phyloP scores from a whole-genome alignment of 2,797 vertebrate genomes.

The Spondyliosoma cantharus region DNA sequence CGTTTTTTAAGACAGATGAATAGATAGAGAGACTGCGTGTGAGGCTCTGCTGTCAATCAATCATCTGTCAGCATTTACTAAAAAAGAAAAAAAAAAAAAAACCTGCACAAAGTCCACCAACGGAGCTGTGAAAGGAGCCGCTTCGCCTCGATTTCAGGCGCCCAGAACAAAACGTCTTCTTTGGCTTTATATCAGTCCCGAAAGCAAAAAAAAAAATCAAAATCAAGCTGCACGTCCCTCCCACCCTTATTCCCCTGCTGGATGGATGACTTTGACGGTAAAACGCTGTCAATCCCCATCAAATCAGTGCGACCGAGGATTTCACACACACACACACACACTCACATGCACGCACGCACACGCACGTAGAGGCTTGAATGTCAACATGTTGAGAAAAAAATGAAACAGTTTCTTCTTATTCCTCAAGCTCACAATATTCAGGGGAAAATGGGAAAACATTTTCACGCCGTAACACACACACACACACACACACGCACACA shows the following conservation, averaged over 20 bases:
- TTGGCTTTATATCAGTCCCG: slow-evolving; percentile 42
- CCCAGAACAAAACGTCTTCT: slow-evolving; percentile 43
- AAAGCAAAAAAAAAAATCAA: slow-evolving; percentile 44
- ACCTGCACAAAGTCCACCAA: slow-evolving; percentile 26
- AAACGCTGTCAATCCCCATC: slow-evolving; percentile 62
- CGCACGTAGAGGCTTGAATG: slow-evolving; percentile 8
- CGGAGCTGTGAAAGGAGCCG: slow-evolving; percentile 49
- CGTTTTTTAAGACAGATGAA: not conserved
- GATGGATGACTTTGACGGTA: slow-evolving; percentile 62
- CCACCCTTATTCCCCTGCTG: slow-evolving; percentile 35
- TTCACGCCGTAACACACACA: slow-evolving; percentile 37
- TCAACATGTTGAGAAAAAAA: slow-evolving; percentile 32
- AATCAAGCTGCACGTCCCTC: slow-evolving; percentile 40
- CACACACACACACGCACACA: slow-evolving; percentile 27
- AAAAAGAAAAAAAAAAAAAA: slow-evolving; percentile 1
- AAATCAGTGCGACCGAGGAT: slow-evolving; percentile 40
- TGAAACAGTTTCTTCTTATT: slow-evolving; percentile 23
- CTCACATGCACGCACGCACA: slow-evolving; percentile 1
- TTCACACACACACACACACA: not conserved
- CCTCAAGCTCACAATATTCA: slow-evolving; percentile 54
- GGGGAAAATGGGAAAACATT: slow-evolving; percentile 51
- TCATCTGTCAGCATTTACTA: slow-evolving; percentile 44
- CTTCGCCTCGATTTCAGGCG: slow-evolving; percentile 18
- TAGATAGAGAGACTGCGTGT: not conserved
- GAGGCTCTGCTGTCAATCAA: slow-evolving; percentile 51